These are phyloP conservation scores for Cichladusa arquata DNA, from an alignment of 2,113 vertebrate genomes.

Conservation along the genomic window DNA sequence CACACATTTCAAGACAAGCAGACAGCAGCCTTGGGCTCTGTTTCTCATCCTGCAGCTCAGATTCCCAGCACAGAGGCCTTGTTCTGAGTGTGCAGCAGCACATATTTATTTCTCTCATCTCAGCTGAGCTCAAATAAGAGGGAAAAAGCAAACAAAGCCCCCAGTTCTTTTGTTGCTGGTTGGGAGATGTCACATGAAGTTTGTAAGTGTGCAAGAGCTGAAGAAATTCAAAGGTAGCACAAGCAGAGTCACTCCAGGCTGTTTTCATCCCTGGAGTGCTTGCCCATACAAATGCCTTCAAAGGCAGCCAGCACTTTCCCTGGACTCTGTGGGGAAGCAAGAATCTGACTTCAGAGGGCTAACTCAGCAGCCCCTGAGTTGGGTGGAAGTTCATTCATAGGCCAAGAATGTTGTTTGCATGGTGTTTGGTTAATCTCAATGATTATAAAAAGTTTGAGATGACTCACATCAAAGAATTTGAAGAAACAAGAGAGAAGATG, in stretches of 20 bases:
- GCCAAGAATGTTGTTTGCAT: not conserved
- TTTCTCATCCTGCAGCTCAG: not conserved
- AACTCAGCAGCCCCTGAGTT: not conserved
- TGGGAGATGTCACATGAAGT: not conserved
- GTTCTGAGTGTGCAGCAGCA: not conserved
- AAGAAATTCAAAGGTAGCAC: not conserved
- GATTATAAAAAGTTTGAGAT: not conserved
- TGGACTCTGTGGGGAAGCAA: accelerated
- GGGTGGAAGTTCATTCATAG: not conserved
- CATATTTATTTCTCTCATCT: not conserved
- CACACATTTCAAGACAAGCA: not conserved
- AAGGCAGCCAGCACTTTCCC: not conserved
- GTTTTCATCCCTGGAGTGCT: not conserved
- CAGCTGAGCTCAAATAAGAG: not conserved
- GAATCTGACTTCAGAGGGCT: not conserved
- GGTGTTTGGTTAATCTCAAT: not conserved
- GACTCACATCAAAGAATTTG: not conserved
- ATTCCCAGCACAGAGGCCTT: not conserved
- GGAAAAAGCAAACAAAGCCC: not conserved
- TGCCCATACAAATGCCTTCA: not conserved
- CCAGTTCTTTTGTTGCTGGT: not conserved
- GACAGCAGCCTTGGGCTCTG: not conserved
- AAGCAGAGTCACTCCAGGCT: not conserved
- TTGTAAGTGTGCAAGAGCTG: not conserved
- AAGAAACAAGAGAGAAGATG: not conserved